A percentile compares a stretch with the other conserved stretches of the same genome.
Evolutionary conservation across 2,113 vertebrate genomes (phyloP).

Genomic region (Cyphotilapia sp.): DNA sequence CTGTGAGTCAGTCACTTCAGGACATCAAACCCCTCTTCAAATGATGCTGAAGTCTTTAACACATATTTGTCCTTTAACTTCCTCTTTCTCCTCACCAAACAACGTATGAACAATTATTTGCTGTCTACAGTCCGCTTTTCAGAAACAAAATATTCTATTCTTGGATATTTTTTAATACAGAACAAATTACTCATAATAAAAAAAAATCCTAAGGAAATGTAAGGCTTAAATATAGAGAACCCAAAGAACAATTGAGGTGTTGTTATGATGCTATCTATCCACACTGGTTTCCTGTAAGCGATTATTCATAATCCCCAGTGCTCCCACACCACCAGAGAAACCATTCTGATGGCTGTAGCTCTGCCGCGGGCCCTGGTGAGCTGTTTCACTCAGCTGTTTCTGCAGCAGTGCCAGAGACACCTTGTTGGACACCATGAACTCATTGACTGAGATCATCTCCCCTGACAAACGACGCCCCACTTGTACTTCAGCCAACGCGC

Average conservation of each 20-base stretch:
- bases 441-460: slow-evolving; percentile 77
- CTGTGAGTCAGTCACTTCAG: slow-evolving; percentile 72
- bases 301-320: slow-evolving; percentile 76
- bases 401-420: slow-evolving; percentile 75
- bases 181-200: background rate
- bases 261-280: slow-evolving; percentile 57
- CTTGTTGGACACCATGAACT: slow-evolving; percentile 72
- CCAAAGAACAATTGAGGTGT: background rate
- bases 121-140: background rate
- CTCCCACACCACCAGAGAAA: slow-evolving; percentile 71
- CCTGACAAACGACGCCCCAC: slow-evolving; percentile 68
- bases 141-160: background rate
- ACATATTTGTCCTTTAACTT: background rate
- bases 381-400: slow-evolving; percentile 75
- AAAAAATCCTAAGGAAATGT: background rate
- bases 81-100: background rate
- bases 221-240: background rate
- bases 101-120: slow-evolving; percentile 5
- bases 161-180: background rate
- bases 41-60: slow-evolving; percentile 17
- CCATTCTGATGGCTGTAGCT: slow-evolving; percentile 67
- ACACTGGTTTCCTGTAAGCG: slow-evolving; percentile 74
- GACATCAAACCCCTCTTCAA: slow-evolving; percentile 45
- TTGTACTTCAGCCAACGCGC: slow-evolving; percentile 37
- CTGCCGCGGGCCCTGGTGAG: slow-evolving; percentile 67